A percentile compares a stretch with the other conserved stretches of the same genome.
Conservation (phyloP, 2,113 vertebrate genomes). For the Perognathus longimembris region DNA sequence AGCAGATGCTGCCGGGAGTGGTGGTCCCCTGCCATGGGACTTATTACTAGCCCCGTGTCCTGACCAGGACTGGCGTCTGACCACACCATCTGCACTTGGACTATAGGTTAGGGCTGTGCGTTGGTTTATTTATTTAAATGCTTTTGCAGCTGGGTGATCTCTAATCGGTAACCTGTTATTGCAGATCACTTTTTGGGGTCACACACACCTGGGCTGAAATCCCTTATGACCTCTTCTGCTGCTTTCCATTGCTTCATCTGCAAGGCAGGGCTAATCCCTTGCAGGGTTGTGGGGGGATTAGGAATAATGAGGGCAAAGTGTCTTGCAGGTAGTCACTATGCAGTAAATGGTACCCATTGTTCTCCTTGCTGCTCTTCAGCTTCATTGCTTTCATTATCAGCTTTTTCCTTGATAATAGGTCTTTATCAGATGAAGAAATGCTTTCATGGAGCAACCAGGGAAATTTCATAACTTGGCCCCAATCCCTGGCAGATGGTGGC, state of each 20-base stretch:
- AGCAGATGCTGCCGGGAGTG: background rate
- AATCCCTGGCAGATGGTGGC: background rate
- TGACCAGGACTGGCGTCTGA: background rate
- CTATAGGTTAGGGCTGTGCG: background rate
- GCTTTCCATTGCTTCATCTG: background rate
- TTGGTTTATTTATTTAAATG: slow-evolving; percentile 9
- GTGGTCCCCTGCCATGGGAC: background rate
- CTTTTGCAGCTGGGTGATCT: background rate
- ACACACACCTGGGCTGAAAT: background rate
- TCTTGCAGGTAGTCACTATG: background rate
- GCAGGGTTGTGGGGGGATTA: background rate
- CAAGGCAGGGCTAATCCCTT: background rate
- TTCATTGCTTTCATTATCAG: slow-evolving; percentile 20
- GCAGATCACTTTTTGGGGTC: background rate
- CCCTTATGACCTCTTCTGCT: background rate
- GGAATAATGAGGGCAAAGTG: background rate
- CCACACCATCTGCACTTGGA: background rate
- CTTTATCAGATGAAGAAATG: background rate
- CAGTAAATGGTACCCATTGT: background rate
- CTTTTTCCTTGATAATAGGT: slow-evolving; percentile 13
- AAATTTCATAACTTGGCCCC: background rate
- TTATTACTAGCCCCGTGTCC: background rate
- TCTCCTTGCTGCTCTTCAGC: background rate
- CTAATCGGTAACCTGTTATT: background rate
- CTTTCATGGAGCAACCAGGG: background rate